Base-by-base conservation (phyloP, 2,888 invertebrate genomes). In the Digitonthophagus gazella region DNA sequence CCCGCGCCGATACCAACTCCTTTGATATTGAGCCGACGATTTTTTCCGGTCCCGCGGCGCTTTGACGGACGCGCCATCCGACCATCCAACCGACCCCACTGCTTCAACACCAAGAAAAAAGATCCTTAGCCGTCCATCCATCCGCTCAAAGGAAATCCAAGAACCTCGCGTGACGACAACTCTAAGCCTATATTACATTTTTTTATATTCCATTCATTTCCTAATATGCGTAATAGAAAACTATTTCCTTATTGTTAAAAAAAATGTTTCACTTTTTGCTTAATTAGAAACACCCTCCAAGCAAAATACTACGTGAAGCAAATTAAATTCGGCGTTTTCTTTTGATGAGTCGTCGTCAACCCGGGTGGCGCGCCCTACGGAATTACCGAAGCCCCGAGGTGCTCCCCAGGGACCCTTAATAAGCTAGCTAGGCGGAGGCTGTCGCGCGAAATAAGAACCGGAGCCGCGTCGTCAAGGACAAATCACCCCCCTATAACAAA, bases 371-470 rank as follows among this genome's bases (percentile, higher is more conserved):
- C 65, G 20, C 61, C 61, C 61, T 61, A 5, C 69, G 69, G 73
- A 72, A 74, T 75, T 75, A 73, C 72, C 68, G 72, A 73, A 74
- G 72, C 75, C 73, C 72, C 71, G 68, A 72, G 72, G 72, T 72
- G 74, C 71, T 70, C 61, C 18, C 61, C 19, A 61, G 75, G 73
- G 73, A 71, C 71, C 28, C 71, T 70, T 75, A 75, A 75, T 75
- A 74, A 75, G 72, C 74, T 70, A 71, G 74, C 70, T 75, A 74
- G 71, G 73, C 74, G 72, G 72, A 71, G 74, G 18, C 72, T 71
- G 74, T 74, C 73, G 73, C 74, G 74, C 73, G 74, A 77, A 76
- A 77, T 75, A 74, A 77, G 75, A 76, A 74, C 74, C 72, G 73
- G 73, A 76, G 76, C 75, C 74, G 74, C 74, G 76, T 74, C 74